These are phyloP conservation scores for Psammodynastes pulverulentus DNA, from an alignment of 2,113 vertebrate species.

Conservation along the genomic window DNA sequence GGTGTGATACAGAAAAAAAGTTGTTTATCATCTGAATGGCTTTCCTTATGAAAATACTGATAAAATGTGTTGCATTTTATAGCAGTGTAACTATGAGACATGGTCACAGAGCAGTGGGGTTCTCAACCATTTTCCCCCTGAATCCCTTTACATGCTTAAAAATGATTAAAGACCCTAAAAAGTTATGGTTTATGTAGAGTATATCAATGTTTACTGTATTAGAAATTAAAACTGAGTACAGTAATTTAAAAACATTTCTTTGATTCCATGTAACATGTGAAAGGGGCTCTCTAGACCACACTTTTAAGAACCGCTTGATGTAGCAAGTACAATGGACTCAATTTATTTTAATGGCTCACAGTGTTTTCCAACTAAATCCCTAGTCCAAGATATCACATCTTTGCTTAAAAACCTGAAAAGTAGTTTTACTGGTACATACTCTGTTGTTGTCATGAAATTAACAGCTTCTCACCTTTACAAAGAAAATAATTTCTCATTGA, in stretches of 20 bases:
- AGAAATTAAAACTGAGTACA: neutral
- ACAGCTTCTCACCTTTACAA: neutral
- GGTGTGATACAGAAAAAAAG: neutral
- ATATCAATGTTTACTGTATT: neutral
- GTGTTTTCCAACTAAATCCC: neutral
- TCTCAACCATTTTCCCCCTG: neutral
- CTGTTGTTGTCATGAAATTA: neutral
- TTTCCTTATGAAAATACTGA: neutral
- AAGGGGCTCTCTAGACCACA: neutral
- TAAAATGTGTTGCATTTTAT: neutral
- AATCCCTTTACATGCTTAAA: neutral
- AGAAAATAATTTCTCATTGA: neutral
- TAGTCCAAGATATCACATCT: neutral
- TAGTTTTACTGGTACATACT: neutral
- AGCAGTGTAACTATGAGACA: neutral
- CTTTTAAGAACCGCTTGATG: neutral
- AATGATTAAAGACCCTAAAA: neutral
- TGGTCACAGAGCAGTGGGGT: neutral
- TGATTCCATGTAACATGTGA: neutral
- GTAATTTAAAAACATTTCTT: neutral
- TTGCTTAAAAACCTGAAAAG: neutral
- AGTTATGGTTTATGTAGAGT: neutral
- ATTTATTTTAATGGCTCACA: conserved; percentile 3
- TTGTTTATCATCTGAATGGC: neutral
- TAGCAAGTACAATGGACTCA: neutral